Percentiles rank a stretch among this genome's conserved stretches.
Evolutionary conservation across 2,113 vertebrate genomes (phyloP).

Genomic region (Syngnathoides biaculeatus): DNA sequence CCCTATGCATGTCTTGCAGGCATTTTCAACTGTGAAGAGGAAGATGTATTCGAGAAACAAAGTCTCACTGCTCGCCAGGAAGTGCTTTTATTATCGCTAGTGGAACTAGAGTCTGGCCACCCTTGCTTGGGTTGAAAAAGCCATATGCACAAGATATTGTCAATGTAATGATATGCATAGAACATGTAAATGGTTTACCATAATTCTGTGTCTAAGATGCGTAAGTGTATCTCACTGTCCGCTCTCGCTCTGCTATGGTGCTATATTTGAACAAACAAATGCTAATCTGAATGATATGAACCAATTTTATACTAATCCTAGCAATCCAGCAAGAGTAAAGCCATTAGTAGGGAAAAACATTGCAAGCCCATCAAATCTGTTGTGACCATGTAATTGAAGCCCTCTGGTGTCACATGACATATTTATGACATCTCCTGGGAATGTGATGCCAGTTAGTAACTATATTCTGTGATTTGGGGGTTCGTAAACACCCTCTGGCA

Average conservation of each 20-base stretch:
- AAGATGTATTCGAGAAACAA: not conserved
- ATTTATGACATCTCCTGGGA: not conserved
- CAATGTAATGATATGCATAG: not conserved
- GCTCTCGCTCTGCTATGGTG: not conserved
- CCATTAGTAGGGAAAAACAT: not conserved
- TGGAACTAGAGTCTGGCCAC: not conserved
- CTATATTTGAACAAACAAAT: conserved; percentile 4
- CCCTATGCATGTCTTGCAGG: not conserved
- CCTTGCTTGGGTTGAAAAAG: not conserved
- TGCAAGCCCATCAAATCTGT: conserved; percentile 1
- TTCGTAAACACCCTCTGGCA: not conserved
- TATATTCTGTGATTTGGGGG: not conserved
- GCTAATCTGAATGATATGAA: conserved; percentile 6
- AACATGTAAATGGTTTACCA: not conserved
- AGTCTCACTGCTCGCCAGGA: not conserved
- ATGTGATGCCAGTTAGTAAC: not conserved
- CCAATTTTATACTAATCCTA: conserved; percentile 7
- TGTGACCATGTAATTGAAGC: not conserved
- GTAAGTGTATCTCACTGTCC: not conserved
- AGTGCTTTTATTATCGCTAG: not conserved
- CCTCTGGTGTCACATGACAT: conserved; percentile 1
- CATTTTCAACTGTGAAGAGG: not conserved
- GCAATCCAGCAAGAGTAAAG: conserved; percentile 2
- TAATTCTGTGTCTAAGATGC: not conserved
- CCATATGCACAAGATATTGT: not conserved